Evolutionary conservation across 2,888 invertebrate genomes (phyloP).

Genomic region (Escarpia spicata): DNA sequence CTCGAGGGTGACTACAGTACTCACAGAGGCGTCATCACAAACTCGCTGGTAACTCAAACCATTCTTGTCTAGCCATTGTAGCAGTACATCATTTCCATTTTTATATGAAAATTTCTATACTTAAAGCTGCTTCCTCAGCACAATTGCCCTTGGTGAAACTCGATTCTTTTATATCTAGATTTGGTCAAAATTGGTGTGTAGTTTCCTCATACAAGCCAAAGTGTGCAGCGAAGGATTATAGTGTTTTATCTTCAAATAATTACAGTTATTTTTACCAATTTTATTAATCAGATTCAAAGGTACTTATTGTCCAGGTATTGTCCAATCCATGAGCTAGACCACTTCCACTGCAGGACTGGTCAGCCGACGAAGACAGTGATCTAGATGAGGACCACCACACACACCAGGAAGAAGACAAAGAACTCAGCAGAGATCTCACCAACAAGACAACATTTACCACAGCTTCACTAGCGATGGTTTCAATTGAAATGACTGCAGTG

Average conservation of each 20-base stretch:
- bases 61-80: background rate
- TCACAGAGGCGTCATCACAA: background rate
- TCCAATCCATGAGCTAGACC: background rate
- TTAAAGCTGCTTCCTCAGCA: no score
- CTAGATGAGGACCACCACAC: background rate
- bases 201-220: no score
- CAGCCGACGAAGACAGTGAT: conserved; percentile 33
- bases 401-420: background rate
- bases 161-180: no score
- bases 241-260: no score
- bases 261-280: no score
- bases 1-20: conserved; percentile 50
- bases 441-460: background rate
- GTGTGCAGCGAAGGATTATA: no score
- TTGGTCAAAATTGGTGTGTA: no score
- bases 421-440: background rate
- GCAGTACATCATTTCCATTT: background rate
- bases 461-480: background rate
- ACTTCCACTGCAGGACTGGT: conserved; percentile 29
- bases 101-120: background rate
- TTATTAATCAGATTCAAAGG: no score
- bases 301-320: background rate
- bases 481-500: background rate
- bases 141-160: no score
- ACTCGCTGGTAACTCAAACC: background rate